Base-by-base conservation (phyloP, 2,888 invertebrate species). In the Eupeodes luniger region DNA sequence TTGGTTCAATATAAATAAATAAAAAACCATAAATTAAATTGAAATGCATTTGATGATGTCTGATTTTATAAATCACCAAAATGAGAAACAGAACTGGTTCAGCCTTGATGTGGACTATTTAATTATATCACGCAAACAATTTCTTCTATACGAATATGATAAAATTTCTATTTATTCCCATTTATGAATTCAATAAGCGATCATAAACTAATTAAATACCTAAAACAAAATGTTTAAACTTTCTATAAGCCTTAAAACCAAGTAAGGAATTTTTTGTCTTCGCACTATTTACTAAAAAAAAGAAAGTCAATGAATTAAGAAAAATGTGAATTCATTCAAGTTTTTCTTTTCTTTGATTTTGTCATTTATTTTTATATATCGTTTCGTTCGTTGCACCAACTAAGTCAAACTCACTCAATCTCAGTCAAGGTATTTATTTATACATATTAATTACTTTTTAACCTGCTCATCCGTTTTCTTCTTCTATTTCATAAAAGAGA, bases 261-360 rank as follows among this genome's bases (percentile, higher is more conserved):
- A 53, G 49, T 51, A 51, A 51, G 51, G 67, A 51, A 67, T 36
- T n/a, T 16, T 36, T n/a, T 16, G 49, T 67, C 16, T 51, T 67
- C 16, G 67, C 51, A 67, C 67, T 67, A 67, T 67, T 67, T 67
- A 51, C 51, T n/a, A 51, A 51, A 67, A 67, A 51, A 51, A 67
- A 67, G 67, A 67, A 67, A 67, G 66, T 66, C 47, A 49, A 47
- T 66, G 47, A 49, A 49, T 66, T 34, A 34, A 40, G 49, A 27
- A 34, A 36, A 36, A 40, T 51, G 51, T 34, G n/a, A 67, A 51
- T n/a, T 16, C 34, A 64, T 19, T 27, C 49, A n/a, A 51, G 12
- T 67, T 67, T 67, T 53, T 5, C 14, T 49, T 49, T 11, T 19
- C 27, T 27, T 27, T 27, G 27, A 27, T 10, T 49, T 59, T 49